Evolutionary conservation across 2,113 vertebrate genomes (phyloP).

Genomic region (Carollia perspicillata): DNA sequence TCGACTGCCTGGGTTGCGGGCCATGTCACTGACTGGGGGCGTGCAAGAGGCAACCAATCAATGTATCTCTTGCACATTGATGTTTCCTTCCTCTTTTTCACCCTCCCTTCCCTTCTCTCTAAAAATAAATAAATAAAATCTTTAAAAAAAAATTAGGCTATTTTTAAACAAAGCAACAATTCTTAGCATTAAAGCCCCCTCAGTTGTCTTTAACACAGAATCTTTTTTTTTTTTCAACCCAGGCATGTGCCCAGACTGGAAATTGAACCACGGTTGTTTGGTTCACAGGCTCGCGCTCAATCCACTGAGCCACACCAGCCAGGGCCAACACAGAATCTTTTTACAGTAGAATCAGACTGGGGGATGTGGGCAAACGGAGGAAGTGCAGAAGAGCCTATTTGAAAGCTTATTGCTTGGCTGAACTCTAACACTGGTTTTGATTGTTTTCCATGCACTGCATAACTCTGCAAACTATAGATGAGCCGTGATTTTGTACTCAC

Average conservation of each 20-base stretch:
- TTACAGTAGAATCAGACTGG: not conserved
- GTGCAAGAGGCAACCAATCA: no score
- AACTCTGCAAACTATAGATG: not conserved
- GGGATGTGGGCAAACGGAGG: not conserved
- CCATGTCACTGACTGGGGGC: no score
- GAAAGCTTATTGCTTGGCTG: not conserved
- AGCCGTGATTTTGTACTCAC: slow-evolving; percentile 83
- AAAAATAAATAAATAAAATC: no score
- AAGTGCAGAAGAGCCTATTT: not conserved
- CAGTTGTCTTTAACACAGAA: not conserved
- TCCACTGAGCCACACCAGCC: no score
- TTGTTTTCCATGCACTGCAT: not conserved
- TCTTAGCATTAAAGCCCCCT: not conserved
- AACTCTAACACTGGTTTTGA: not conserved
- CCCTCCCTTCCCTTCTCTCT: no score
- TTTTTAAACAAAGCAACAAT: slow-evolving; percentile 32
- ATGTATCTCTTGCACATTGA: no score
- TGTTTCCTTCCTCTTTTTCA: no score
- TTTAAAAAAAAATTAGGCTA: not conserved
- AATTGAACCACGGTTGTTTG: no score
- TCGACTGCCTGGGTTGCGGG: no score
- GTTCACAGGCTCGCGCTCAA: no score
- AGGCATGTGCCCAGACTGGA: no score
- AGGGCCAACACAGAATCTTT: not conserved
- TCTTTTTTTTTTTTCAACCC: no score